A percentile compares a stretch with the other conserved stretches of the same genome.
Evolutionary conservation across 92 coral and sea anemone species (phyloP).

Genomic region (Montipora capitata): DNA sequence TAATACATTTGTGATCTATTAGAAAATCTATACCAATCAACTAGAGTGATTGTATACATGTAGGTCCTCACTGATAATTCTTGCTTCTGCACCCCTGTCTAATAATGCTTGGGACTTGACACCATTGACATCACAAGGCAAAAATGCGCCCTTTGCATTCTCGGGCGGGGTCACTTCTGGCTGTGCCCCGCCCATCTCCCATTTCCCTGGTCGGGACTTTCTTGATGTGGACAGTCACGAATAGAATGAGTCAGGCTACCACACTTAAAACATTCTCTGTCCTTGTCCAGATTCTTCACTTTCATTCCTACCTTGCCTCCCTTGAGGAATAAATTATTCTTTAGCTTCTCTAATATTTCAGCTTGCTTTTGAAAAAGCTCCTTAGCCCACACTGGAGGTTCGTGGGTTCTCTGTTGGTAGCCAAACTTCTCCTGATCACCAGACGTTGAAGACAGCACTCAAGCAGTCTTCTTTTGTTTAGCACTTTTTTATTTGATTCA

Average conservation of each 20-base stretch:
- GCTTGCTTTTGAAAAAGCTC: conserved; percentile 35
- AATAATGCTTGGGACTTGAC: background rate
- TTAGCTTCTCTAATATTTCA: background rate
- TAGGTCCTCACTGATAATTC: conserved; percentile 6
- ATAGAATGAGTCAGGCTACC: conserved; percentile 14
- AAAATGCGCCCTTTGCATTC: conserved; percentile 7
- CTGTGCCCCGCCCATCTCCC: no score
- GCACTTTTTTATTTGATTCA: conserved; percentile 12
- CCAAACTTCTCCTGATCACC: conserved; percentile 23
- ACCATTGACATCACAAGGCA: conserved; percentile 28
- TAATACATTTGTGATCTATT: no score
- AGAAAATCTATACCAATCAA: no score
- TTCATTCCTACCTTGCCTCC: background rate
- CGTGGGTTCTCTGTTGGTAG: conserved; percentile 20
- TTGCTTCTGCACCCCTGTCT: conserved; percentile 36
- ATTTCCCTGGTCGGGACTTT: no score
- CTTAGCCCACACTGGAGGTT: conserved; percentile 32
- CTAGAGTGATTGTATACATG: no score
- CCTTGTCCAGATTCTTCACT: background rate
- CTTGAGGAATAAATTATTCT: background rate
- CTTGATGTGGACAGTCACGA: conserved; percentile 26
- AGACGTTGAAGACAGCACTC: conserved; percentile 27
- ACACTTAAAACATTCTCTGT: conserved; percentile 4
- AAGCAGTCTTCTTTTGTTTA: conserved; percentile 29
- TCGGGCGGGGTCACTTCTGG: conserved; percentile 25